Conservation (phyloP, 2,888 invertebrate genomes). For the Rhagonycha lutea region DNA sequence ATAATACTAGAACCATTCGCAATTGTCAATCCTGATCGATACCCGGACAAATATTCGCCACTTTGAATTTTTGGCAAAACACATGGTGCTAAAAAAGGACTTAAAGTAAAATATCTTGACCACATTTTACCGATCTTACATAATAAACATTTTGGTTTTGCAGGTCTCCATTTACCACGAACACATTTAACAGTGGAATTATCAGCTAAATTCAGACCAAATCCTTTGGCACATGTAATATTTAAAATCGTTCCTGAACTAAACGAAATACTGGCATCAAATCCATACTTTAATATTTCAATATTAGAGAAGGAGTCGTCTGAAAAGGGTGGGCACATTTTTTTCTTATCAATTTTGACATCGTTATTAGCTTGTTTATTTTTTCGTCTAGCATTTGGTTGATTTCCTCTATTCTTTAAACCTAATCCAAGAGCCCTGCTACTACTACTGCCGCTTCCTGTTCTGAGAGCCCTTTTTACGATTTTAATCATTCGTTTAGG, state of each 20-base stretch:
- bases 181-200: slow-evolving; percentile 82
- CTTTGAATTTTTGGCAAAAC: slow-evolving; percentile 68
- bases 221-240: slow-evolving; percentile 78
- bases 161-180: slow-evolving; percentile 84
- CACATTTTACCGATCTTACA: slow-evolving; percentile 59
- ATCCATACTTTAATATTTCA: slow-evolving; percentile 72
- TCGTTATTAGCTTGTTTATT: slow-evolving; percentile 39
- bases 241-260: slow-evolving; percentile 78
- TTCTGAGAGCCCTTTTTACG: slow-evolving; percentile 42
- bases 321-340: slow-evolving; percentile 70
- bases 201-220: slow-evolving; percentile 71
- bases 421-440: slow-evolving; percentile 45
- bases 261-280: slow-evolving; percentile 71
- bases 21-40: slow-evolving; percentile 78
- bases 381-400: slow-evolving; percentile 35
- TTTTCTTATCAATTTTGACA: slow-evolving; percentile 44
- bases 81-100: slow-evolving; percentile 63
- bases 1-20: slow-evolving; percentile 80
- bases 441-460: slow-evolving; percentile 41
- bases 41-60: slow-evolving; percentile 77
- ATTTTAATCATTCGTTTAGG: background rate
- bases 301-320: slow-evolving; percentile 70
- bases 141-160: slow-evolving; percentile 78
- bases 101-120: background rate
- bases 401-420: slow-evolving; percentile 11